Percentiles rank a stretch among this genome's conserved stretches.
Conservation (phyloP, 2,797 vertebrate genomes). For the Taenioides sp. region DNA sequence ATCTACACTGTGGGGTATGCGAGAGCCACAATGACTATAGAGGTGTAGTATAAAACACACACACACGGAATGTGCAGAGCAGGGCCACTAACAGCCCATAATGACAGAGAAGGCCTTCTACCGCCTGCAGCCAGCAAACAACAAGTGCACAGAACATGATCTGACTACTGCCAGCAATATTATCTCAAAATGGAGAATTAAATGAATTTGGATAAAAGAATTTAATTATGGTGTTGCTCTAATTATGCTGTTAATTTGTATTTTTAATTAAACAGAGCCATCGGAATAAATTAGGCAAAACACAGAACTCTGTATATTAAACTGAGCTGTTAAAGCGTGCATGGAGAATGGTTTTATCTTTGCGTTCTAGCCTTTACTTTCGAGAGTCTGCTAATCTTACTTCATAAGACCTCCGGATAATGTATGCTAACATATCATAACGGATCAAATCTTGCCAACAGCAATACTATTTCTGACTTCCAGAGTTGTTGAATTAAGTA, state of each 20-base stretch:
- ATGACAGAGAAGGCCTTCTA: constrained; percentile 16
- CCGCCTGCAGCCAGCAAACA: constrained; percentile 2
- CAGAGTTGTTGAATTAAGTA: too few relatives aligned
- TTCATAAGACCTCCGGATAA: neutral
- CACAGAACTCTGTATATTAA: neutral
- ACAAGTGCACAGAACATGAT: constrained; percentile 12
- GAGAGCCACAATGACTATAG: neutral
- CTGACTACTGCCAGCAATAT: constrained; percentile 9
- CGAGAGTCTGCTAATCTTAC: neutral
- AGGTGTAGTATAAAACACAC: constrained; percentile 33
- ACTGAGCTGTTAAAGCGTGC: neutral
- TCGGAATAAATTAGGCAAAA: constrained; percentile 1
- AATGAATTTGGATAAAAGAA: neutral
- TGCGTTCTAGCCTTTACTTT: neutral
- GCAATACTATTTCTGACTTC: too few relatives aligned
- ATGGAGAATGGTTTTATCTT: neutral
- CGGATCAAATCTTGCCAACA: too few relatives aligned
- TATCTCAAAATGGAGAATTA: neutral
- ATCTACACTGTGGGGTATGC: neutral
- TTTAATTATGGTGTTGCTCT: constrained; percentile 5
- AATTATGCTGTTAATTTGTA: neutral
- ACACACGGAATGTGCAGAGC: neutral
- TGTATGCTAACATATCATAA: neutral
- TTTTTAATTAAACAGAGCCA: neutral
- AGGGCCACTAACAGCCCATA: constrained; percentile 18